Conservation (phyloP, 2,113 vertebrate species). For the Turdus rufiventris region DNA sequence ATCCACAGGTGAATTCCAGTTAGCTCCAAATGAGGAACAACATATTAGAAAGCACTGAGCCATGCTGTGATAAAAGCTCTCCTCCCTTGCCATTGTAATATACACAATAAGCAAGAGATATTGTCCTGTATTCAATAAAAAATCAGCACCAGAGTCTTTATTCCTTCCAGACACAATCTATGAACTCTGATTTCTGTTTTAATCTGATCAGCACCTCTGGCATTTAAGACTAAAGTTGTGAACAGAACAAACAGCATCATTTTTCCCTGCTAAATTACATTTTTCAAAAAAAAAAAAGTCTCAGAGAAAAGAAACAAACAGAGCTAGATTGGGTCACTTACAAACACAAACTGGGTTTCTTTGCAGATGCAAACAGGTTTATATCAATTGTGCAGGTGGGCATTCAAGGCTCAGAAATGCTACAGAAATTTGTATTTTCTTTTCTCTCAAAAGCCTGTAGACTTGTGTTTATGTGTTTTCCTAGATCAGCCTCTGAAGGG, state of each 20-base stretch:
- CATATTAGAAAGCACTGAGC: neutral
- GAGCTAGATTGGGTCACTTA: neutral
- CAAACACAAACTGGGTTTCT: neutral
- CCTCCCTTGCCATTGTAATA: neutral
- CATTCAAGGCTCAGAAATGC: neutral
- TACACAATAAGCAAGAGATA: neutral
- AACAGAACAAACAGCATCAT: neutral
- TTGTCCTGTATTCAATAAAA: neutral
- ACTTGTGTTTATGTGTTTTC: neutral
- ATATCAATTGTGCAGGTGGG: neutral
- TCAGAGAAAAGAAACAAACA: neutral
- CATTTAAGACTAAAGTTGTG: conserved; percentile 1
- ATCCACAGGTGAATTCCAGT: neutral
- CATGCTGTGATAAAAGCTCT: neutral
- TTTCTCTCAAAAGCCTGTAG: neutral
- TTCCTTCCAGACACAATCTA: neutral
- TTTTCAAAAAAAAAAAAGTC: neutral
- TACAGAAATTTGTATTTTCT: neutral
- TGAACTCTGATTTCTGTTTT: conserved; percentile 27
- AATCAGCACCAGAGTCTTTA: neutral
- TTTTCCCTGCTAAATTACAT: neutral
- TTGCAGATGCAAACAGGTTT: neutral
- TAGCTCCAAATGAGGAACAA: neutral
- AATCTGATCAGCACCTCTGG: conserved; percentile 42
- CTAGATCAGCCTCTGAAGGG: neutral